Evolutionary conservation across 2,113 vertebrate genomes (phyloP), one percentile per base, ranked within the genome.

Genomic region (Aplodontia rufa): DNA sequence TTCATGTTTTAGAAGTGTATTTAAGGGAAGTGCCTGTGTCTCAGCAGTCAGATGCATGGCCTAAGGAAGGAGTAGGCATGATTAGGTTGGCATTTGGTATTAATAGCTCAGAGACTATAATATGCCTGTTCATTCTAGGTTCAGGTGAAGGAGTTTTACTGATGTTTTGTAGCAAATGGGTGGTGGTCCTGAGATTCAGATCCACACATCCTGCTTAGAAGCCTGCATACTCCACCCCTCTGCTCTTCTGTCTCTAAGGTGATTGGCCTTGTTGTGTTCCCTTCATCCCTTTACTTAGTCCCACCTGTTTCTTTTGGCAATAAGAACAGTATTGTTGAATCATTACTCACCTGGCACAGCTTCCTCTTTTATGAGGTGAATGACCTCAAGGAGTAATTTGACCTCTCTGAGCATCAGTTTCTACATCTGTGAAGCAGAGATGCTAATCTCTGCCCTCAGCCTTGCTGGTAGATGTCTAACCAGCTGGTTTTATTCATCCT

Each of bases 391-490:
- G 91, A 83, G 47, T 80, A 49, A 82, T 87, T 87, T 97, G 90
- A 78, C 66, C 64, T 69, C 87, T 94, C n/a, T 91, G 88, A 90
- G 87, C 76, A 60, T 92, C 78, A 47, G 42, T 66, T 80, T 87
- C 28, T 53, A 64, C 0, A 0, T 47, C 20, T 17, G 3, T 40
- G 14, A 84, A 58, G n/a, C 12, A 53, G 30, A 82, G 35, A 40
- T 64, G 37, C 6, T 69, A 94, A 90, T 88, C 87, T n/a, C 66
- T 40, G 37, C 26, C 8, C 11, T 82, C 58, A 64, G 53, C 24
- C 45, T 78, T 86, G 26, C 40, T 28, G 1, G 20, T 1, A 3
- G 74, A 58, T 19, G 53, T 35, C 11, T 10, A 28, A 62, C 8
- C 28, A 3, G 35, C 58, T 30, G 60, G 24, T 64, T 51, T 55